Conservation (phyloP, 1,140 invertebrate species). For the Pararge aegeria region DNA sequence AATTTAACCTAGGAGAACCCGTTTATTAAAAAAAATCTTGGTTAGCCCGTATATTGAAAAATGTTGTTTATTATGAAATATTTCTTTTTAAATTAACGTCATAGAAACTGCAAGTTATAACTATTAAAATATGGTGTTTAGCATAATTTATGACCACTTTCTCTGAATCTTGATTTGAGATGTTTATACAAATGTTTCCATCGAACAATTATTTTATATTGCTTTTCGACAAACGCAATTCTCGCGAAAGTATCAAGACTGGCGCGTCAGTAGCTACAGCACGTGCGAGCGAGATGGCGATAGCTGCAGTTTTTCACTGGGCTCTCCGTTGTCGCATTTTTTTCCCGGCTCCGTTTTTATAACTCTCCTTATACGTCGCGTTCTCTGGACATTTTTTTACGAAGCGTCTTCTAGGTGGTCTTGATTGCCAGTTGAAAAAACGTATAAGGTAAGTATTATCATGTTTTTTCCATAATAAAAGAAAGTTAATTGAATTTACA, state of each 20-base stretch:
- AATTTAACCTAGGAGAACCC: no score
- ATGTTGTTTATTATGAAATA: no score
- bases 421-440: slow-evolving; percentile 19
- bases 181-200: no score
- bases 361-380: slow-evolving; percentile 48
- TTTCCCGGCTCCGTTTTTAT: slow-evolving; percentile 67
- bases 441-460: not conserved
- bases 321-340: slow-evolving; percentile 43
- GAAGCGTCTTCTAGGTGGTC: slow-evolving; percentile 46
- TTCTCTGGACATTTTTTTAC: slow-evolving; percentile 58
- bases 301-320: slow-evolving; percentile 58
- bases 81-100: no score
- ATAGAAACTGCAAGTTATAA: no score
- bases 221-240: not conserved
- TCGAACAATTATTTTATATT: no score
- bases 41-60: no score
- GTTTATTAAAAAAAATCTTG: no score
- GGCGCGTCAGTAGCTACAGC: slow-evolving; percentile 25
- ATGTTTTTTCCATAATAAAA: not conserved
- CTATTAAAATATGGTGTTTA: no score
- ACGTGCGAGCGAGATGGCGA: slow-evolving; percentile 47
- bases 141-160: no score
- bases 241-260: slow-evolving; percentile 54
- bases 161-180: no score
- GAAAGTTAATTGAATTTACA: no score